A percentile compares a stretch with the other conserved stretches of the same genome.
phyloP scores from a whole-genome alignment of 2,797 vertebrate species.

The Linurgus olivaceus region DNA sequence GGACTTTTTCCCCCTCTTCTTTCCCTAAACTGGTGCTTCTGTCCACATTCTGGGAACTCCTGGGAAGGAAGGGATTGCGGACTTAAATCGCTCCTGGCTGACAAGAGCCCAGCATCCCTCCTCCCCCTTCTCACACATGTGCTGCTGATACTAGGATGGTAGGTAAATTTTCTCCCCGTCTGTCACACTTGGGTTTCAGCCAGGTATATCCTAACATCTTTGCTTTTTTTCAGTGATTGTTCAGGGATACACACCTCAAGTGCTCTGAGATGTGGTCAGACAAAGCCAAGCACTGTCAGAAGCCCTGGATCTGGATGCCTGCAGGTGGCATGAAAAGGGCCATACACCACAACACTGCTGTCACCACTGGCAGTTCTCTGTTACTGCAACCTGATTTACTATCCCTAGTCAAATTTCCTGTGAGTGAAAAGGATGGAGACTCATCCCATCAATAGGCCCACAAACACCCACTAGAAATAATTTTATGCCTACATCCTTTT shows the following conservation, averaged over 20 bases:
- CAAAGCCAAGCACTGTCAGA: neutral
- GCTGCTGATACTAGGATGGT: neutral
- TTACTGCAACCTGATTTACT: neutral
- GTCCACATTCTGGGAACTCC: neutral
- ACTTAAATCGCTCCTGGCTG: neutral
- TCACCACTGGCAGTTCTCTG: neutral
- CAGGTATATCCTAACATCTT: neutral
- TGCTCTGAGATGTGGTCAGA: neutral
- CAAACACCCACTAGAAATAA: neutral
- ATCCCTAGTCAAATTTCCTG: neutral
- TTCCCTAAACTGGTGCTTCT: neutral
- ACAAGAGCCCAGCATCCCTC: neutral
- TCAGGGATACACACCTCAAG: neutral
- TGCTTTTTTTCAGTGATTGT: neutral
- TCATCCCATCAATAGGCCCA: neutral
- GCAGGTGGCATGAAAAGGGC: neutral
- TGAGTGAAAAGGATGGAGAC: neutral
- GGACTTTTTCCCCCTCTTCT: neutral
- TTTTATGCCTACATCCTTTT: neutral
- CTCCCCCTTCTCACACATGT: neutral
- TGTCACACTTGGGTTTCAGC: neutral
- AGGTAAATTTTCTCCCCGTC: neutral
- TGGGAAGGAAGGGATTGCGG: neutral
- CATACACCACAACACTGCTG: neutral
- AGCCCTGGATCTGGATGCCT: neutral